phyloP scores from a whole-genome alignment of 2,888 invertebrate genomes.

The Lasius fuliginosus region DNA sequence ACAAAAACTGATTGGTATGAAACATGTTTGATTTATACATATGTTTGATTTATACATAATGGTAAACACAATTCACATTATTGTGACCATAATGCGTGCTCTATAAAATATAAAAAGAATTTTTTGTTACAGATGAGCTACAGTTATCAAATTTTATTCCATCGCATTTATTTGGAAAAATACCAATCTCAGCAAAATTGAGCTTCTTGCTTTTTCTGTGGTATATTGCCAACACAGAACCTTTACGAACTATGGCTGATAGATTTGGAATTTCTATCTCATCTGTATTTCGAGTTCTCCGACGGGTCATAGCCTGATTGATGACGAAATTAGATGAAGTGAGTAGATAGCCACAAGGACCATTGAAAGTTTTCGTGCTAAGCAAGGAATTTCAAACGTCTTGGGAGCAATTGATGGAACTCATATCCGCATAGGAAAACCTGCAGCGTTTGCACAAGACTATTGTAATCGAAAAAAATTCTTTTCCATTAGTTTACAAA shows the following conservation, averaged over 20 bases:
- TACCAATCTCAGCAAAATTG: slow-evolving; percentile 18
- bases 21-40: no score
- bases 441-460: background rate
- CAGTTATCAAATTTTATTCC: slow-evolving; percentile 12
- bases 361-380: background rate
- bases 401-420: slow-evolving; percentile 20
- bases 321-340: background rate
- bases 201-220: slow-evolving; percentile 6
- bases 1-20: background rate
- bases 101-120: slow-evolving; percentile 5
- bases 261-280: slow-evolving; percentile 19
- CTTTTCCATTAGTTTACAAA: slow-evolving; percentile 1
- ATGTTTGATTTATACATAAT: no score
- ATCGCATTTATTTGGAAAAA: slow-evolving; percentile 17
- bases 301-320: background rate
- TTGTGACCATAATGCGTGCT: background rate
- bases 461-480: slow-evolving; percentile 19
- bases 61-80: background rate
- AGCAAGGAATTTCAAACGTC: background rate
- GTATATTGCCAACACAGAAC: slow-evolving; percentile 12
- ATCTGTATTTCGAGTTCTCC: slow-evolving; percentile 12
- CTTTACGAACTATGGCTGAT: slow-evolving; percentile 8
- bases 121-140: background rate
- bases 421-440: background rate
- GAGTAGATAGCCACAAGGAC: slow-evolving; percentile 3